phyloP scores from a whole-genome alignment of 1,140 invertebrate species.

The Aphelinus atriplicis region DNA sequence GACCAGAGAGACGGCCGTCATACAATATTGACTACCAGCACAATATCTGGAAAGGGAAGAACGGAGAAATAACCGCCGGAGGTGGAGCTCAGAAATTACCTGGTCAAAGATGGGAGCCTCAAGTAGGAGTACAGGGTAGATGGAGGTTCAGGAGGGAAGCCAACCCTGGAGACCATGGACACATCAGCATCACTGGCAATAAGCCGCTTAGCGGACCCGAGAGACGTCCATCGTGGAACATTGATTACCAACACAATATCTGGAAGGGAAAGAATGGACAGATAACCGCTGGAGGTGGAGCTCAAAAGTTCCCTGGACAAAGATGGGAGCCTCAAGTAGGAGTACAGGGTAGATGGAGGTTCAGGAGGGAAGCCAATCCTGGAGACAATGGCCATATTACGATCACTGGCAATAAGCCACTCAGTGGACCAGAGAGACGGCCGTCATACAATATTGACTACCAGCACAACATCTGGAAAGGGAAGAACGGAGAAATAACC shows the following conservation, averaged over 20 bases:
- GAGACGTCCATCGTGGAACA: background rate
- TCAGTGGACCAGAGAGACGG: no score
- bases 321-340: conserved; percentile 46
- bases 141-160: conserved; percentile 44
- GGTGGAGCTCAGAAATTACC: conserved; percentile 46
- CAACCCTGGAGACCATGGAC: no score
- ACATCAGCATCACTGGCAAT: no score
- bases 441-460: no score
- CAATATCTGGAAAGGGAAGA: conserved; percentile 38
- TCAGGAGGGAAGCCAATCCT: conserved; percentile 29
- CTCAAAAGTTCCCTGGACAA: conserved; percentile 44
- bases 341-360: conserved; percentile 45
- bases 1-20: background rate
- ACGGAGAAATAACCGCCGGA: conserved; percentile 45
- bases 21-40: conserved; percentile 1
- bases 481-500: no score
- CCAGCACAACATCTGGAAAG: no score
- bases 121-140: conserved; percentile 45
- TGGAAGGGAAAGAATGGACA: conserved; percentile 45
- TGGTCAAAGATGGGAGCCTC: conserved; percentile 44
- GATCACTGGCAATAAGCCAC: no score
- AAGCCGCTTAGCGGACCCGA: no score
- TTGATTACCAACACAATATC: background rate
- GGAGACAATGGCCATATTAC: no score
- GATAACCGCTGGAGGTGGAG: conserved; percentile 45